Conservation (phyloP, 2,113 vertebrate genomes). For the Galemys pyrenaicus region DNA sequence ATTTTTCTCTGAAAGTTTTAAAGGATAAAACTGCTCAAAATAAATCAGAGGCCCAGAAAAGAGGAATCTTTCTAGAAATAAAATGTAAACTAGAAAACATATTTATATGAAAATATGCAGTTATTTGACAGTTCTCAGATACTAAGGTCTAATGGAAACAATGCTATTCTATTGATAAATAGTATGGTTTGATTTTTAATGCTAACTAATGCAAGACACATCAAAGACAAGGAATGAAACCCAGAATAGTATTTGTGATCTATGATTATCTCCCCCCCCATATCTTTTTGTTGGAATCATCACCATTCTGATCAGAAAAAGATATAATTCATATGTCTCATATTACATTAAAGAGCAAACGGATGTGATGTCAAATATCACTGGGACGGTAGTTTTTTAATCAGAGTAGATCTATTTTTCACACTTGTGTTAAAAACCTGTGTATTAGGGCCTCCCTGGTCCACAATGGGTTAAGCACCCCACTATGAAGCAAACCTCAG, state of each 20-base stretch:
- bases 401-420: not conserved
- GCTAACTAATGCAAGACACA: not conserved
- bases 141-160: not conserved
- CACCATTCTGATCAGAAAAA: not conserved
- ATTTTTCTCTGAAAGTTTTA: not conserved
- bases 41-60: not conserved
- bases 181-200: not conserved
- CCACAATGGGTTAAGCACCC: too few species aligned
- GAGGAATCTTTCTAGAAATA: not conserved
- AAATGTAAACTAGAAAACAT: not conserved
- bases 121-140: not conserved
- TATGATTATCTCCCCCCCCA: not conserved
- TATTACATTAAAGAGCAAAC: not conserved
- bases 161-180: not conserved
- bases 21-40: not conserved
- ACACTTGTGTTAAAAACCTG: slow-evolving; percentile 40
- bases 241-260: not conserved
- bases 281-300: not conserved
- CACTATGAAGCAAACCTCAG: too few species aligned
- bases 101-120: not conserved
- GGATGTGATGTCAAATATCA: not conserved
- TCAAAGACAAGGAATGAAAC: not conserved
- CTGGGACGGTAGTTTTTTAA: not conserved
- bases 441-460: too few species aligned
- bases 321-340: not conserved